Evolutionary conservation across 2,113 vertebrate genomes (phyloP).

Genomic region (Sclerurus mexicanus): DNA sequence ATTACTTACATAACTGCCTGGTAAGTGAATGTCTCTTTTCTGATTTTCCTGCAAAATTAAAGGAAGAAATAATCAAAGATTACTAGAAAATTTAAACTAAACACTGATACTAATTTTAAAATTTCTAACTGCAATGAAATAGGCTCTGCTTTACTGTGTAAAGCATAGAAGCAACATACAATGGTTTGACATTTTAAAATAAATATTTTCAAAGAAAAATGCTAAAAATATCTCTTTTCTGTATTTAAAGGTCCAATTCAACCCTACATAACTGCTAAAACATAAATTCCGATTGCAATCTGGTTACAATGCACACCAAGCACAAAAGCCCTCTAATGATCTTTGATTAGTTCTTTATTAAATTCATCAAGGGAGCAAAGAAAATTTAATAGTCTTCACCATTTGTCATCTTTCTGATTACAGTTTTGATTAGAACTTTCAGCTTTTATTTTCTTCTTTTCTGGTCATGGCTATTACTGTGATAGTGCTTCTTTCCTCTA

Average conservation of each 20-base stretch:
- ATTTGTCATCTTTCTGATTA: slow-evolving; percentile 96
- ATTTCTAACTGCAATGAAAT: slow-evolving; percentile 66
- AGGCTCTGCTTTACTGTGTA: slow-evolving; percentile 53
- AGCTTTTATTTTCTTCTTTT: slow-evolving; percentile 80
- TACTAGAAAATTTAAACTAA: slow-evolving; percentile 82
- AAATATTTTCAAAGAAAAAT: slow-evolving; percentile 66
- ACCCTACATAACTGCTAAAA: slow-evolving; percentile 68
- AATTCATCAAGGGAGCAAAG: slow-evolving; percentile 95
- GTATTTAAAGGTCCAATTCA: slow-evolving; percentile 71
- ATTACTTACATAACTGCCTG: slow-evolving; percentile 57
- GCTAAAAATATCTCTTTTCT: slow-evolving; percentile 56
- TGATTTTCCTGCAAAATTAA: slow-evolving; percentile 86
- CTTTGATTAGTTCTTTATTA: slow-evolving; percentile 99
- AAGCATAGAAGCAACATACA: slow-evolving; percentile 56
- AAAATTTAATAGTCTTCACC: slow-evolving; percentile 94
- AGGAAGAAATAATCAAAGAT: slow-evolving; percentile 92
- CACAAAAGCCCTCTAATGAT: slow-evolving; percentile 95
- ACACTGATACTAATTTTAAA: slow-evolving; percentile 57
- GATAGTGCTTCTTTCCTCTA: slow-evolving; percentile 27
- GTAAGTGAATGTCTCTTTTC: slow-evolving; percentile 68
- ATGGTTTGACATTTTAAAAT: slow-evolving; percentile 73
- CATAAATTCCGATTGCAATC: slow-evolving; percentile 78
- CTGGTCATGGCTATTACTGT: slow-evolving; percentile 66
- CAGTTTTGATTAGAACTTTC: slow-evolving; percentile 87
- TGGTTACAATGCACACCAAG: slow-evolving; percentile 75